Evolutionary conservation across 2,113 vertebrate genomes (phyloP).

Genomic region (Trichomycterus rosablanca): DNA sequence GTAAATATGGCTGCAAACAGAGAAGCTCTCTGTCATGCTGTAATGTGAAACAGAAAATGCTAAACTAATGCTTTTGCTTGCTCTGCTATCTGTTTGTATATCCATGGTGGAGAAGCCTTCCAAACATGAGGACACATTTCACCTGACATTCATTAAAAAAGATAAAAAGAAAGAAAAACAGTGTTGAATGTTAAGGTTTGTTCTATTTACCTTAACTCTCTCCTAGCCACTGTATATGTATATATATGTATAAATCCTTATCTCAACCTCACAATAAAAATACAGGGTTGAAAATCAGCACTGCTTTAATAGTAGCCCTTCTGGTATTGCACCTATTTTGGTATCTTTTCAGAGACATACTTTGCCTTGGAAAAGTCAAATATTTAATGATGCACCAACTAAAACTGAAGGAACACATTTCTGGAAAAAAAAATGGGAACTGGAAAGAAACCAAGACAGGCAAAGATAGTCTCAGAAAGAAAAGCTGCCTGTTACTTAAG

Average conservation of each 20-base stretch:
- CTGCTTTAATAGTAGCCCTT: background rate
- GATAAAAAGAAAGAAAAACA: conserved; percentile 38
- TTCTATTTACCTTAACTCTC: conserved; percentile 32
- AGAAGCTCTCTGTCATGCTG: conserved; percentile 55
- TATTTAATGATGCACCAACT: background rate
- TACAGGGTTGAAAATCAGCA: conserved; percentile 38
- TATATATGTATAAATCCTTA: conserved; percentile 6
- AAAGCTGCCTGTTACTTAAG: background rate
- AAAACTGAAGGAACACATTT: background rate
- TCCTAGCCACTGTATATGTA: conserved; percentile 32
- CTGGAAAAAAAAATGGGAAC: too few species aligned
- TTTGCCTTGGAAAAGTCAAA: conserved; percentile 4
- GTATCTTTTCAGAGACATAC: background rate
- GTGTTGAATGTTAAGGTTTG: conserved; percentile 34
- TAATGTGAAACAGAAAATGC: conserved; percentile 47
- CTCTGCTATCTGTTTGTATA: conserved; percentile 29
- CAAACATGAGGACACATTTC: conserved; percentile 20
- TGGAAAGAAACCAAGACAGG: background rate
- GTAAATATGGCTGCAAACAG: conserved; percentile 63
- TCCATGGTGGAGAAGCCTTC: conserved; percentile 12
- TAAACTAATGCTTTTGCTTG: conserved; percentile 53
- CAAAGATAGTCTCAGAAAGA: background rate
- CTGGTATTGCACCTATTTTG: background rate
- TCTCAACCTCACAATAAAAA: background rate
- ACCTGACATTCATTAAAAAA: conserved; percentile 29